Base-by-base conservation (phyloP, 2,888 invertebrate genomes). In the Callyntrura sp. region DNA sequence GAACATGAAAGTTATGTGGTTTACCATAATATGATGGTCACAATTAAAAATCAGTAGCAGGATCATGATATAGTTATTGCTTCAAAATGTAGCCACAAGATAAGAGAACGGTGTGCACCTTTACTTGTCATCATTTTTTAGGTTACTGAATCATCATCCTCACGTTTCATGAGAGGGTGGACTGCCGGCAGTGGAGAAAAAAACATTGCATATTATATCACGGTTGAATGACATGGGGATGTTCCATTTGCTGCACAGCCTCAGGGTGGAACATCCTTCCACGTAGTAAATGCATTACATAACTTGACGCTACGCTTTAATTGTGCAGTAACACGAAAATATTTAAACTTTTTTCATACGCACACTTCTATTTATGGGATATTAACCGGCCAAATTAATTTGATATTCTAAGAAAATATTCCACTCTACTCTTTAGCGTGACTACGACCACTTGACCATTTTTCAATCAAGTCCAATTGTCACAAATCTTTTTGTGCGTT, bases 381-480 rank as follows among this genome's bases (percentile, higher is more conserved):
- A n/a, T n/a, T n/a, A n/a, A n/a, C n/a, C n/a, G 14, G 28, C 17
- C 12, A 3, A 9, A 62, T 65, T 65, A 28, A 28, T 65, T 65
- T 65, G 51, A 11, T 5, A 9, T 65, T 65, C 17, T 65, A n/a
- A n/a, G n/a, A n/a, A 14, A 60, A 20, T 8, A 8, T 60, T n/a
- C 17, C 35, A 11, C 5, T 65, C 28, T 28, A 11, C n/a, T 14
- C 17, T 68, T 55, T n/a, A n/a, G 76, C 55, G 76, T 76, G 76
- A 76, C 73, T 48, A 73, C 70, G 17, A 70, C 70, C 70, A 70
- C 23, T 73, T 48, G 45, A 73, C 73, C 48, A 73, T 76, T 76
- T 76, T 76, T 76, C 55, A 76, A 76, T 76, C 55, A 76, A 76
- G 25, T 14, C 25, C 55, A n/a, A 76, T 76, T 76, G 76, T 76